Conservation (phyloP, 1,140 invertebrate species). For the Lethocerus indicus region DNA sequence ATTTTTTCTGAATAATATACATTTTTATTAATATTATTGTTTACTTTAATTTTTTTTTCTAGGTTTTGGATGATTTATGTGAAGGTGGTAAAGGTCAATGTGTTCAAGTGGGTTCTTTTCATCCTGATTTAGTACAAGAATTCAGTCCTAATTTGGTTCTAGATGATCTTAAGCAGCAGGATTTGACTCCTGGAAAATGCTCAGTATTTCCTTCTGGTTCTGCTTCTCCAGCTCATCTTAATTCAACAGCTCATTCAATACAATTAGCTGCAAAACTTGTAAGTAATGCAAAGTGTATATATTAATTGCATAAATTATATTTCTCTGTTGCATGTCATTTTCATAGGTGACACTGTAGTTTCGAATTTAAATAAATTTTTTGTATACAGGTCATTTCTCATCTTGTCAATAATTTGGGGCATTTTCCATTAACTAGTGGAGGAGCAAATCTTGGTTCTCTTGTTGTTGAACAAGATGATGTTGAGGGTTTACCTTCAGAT, state of each 20-base stretch:
- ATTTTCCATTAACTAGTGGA: conserved; percentile 79
- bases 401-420: conserved; percentile 70
- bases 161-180: conserved; percentile 37
- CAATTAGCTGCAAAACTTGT: conserved; percentile 48
- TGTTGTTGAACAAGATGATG: conserved; percentile 85
- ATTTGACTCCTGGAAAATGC: conserved; percentile 11
- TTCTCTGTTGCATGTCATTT: background rate
- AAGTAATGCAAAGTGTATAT: no score
- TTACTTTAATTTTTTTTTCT: conserved; percentile 17
- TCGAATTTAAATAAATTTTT: conserved; percentile 2
- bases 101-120: conserved; percentile 15
- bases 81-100: conserved; percentile 15
- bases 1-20: no score
- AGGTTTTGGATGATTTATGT: conserved; percentile 24
- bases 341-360: background rate
- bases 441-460: conserved; percentile 65
- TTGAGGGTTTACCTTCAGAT: conserved; percentile 48
- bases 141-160: conserved; percentile 51
- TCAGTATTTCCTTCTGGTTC: conserved; percentile 10
- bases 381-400: conserved; percentile 43
- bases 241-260: conserved; percentile 25
- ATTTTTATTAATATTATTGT: no score
- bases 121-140: conserved; percentile 29
- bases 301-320: background rate
- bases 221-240: conserved; percentile 16